Evolutionary conservation across 2,797 vertebrate species (phyloP).

Genomic region (Sternotherus odoratus): DNA sequence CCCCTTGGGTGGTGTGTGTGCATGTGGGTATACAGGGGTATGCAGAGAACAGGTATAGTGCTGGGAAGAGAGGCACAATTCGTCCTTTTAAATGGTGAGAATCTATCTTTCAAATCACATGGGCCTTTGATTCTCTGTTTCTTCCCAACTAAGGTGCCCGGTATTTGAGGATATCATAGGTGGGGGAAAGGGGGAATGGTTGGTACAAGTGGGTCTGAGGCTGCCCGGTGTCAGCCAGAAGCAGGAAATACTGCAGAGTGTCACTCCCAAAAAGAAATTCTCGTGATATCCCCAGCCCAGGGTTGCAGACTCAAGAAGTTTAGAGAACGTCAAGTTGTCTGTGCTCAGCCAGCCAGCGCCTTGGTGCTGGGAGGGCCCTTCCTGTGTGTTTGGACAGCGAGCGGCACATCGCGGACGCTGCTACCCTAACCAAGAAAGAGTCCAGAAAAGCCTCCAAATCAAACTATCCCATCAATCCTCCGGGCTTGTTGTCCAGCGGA

Average conservation of each 20-base stretch:
- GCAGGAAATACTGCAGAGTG: neutral
- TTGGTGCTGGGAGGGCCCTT: neutral
- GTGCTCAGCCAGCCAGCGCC: neutral
- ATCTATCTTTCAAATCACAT: neutral
- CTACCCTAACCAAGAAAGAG: neutral
- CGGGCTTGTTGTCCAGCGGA: too few relatives aligned
- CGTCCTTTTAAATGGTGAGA: neutral
- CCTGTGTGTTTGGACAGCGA: neutral
- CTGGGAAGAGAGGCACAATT: neutral
- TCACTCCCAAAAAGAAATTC: neutral
- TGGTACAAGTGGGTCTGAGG: neutral
- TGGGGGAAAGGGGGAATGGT: neutral
- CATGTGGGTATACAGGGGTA: neutral
- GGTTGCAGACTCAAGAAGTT: neutral
- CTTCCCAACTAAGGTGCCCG: neutral
- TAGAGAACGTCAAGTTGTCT: neutral
- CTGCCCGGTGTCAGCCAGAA: neutral
- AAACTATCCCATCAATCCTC: neutral
- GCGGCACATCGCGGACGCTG: neutral
- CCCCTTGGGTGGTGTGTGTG: neutral
- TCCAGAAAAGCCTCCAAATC: neutral
- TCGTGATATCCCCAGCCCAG: neutral
- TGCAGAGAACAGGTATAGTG: neutral
- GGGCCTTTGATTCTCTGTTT: neutral
- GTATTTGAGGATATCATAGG: too few relatives aligned